A percentile compares a stretch with the other conserved stretches of the same genome.
Evolutionary conservation across 2,888 invertebrate species (phyloP).

Genomic region (Xanthorhoe designata): DNA sequence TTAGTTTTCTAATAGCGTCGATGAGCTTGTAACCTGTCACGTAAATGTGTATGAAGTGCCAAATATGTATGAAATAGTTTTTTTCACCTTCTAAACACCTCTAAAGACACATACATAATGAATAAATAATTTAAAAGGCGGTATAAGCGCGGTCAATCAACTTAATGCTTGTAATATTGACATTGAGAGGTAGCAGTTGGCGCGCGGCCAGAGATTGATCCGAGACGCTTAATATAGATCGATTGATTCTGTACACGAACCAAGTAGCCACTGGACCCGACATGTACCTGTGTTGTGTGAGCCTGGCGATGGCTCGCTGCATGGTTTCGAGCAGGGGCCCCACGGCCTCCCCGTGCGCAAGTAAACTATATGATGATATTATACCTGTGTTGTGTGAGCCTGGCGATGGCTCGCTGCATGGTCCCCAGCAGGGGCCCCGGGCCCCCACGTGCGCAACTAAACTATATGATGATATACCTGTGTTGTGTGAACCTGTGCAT

Average conservation of each 20-base stretch:
- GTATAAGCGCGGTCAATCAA: neutral
- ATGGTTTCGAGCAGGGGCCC: constrained; percentile 96
- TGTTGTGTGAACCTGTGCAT: constrained; percentile 93
- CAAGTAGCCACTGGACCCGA: too few species aligned
- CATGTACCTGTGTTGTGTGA: constrained; percentile 89
- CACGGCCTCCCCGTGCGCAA: constrained; percentile 96
- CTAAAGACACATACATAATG: neutral
- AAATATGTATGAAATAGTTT: neutral
- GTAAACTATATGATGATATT: too few species aligned
- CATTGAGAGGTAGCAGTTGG: neutral
- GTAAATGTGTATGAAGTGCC: too few species aligned
- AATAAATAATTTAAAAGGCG: neutral
- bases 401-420: constrained; percentile 94
- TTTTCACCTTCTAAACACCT: neutral
- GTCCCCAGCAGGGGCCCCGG: constrained; percentile 95
- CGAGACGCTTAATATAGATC: neutral
- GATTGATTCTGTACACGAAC: neutral
- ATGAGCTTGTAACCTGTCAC: too few species aligned
- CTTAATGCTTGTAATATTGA: neutral
- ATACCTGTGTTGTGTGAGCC: constrained; percentile 90
- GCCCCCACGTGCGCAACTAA: too few species aligned
- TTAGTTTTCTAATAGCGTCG: too few species aligned
- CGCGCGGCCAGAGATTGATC: neutral
- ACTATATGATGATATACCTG: too few species aligned
- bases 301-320: constrained; percentile 94